Base-by-base conservation (phyloP, 2,113 vertebrate genomes). In the Protobothrops flavoviridis region DNA sequence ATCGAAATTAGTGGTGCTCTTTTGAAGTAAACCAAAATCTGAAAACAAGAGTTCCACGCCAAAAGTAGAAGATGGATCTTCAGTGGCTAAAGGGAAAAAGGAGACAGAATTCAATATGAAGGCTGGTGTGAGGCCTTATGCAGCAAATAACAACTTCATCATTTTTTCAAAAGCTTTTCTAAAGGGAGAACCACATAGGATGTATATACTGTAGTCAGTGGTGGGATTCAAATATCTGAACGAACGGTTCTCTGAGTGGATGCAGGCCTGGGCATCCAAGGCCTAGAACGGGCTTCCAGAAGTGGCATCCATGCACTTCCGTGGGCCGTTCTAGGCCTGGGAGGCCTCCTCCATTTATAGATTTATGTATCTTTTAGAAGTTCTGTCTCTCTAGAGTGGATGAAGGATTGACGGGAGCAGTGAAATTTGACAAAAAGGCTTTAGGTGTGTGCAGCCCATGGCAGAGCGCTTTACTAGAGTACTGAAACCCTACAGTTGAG, bases 21-120 rank as follows among this genome's bases (percentile, higher is more conserved):
- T 95, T 57, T 96, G 96, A 92, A 97, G 94, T 48, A 97, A 56
- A 24, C 97, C 97, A 13, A 95, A 50, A 9, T 97, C 96, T 87
- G 94, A 89, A 95, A 98, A 97, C 1, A 97, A 93, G 90, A 97
- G 93, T 87, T 97, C 97, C 94, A 97, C 91, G 91, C 95, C 91
- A 0, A 97, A 97, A 15, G 96, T 97, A 55, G 96, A 96, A 5
- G 90, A 85, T 69, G 96, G 57, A 74, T 97, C 97, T 89, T 93
- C 91, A 6, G 97, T 97, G 91, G 39, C 97, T 98, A 95, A 89
- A 94, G 89, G 59, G 26, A 90, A 50, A 4, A 39, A 23, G 52
- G 48, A 92, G 10, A 93, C 53, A 92, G 23, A 24, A 0, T 0
- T 0, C 3, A 0, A 0, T 93, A 21, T 45, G 6, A 93, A 85